Conservation (phyloP, 2,113 vertebrate species). For the Caretta caretta region DNA sequence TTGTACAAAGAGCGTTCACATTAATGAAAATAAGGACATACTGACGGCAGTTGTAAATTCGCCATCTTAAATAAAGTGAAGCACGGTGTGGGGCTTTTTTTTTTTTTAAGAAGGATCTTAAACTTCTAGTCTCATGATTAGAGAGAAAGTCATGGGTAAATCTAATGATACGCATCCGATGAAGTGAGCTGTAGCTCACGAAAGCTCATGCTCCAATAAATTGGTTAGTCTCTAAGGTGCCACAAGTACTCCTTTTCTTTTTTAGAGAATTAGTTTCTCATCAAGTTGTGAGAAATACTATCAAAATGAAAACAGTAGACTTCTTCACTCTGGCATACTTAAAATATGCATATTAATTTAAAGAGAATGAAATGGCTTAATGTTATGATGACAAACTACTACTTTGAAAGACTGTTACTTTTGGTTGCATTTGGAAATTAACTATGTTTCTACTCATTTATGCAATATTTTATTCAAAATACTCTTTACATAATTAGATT, state of each 20-base stretch:
- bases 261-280: neutral
- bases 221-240: too few relatives aligned
- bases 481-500: slow-evolving; percentile 61
- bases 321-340: slow-evolving; percentile 6
- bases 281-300: neutral
- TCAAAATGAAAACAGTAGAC: neutral
- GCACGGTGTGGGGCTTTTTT: too few relatives aligned
- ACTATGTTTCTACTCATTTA: slow-evolving; percentile 52
- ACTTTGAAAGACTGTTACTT: slow-evolving; percentile 35
- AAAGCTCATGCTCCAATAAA: too few relatives aligned
- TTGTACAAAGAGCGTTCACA: neutral
- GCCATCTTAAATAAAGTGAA: neutral
- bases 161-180: too few relatives aligned
- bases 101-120: neutral
- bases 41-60: neutral
- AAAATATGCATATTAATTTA: neutral
- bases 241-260: too few relatives aligned
- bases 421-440: slow-evolving; percentile 23
- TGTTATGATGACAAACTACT: slow-evolving; percentile 38
- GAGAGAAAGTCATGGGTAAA: neutral
- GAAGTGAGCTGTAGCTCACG: too few relatives aligned
- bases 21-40: neutral
- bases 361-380: neutral
- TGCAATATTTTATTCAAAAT: slow-evolving; percentile 58
- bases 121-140: neutral